phyloP scores from a whole-genome alignment of 2,797 vertebrate genomes.

The Scarus forsteni region DNA sequence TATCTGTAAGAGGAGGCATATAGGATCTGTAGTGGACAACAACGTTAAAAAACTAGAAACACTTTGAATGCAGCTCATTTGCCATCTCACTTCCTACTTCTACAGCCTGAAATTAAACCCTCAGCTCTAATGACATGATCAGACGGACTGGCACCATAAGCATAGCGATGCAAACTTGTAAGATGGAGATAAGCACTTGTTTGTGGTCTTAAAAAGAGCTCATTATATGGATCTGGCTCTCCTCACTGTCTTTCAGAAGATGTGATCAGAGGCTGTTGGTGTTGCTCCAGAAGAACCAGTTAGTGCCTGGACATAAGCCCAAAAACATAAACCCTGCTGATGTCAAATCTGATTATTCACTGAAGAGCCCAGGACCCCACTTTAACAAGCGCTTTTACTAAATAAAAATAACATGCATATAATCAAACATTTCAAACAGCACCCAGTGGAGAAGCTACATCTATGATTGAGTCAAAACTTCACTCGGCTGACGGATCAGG shows the following conservation, averaged over 20 bases:
- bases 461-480: slow-evolving; percentile 30
- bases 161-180: slow-evolving; percentile 11
- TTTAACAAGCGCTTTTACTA: too few relatives aligned
- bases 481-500: slow-evolving; percentile 47
- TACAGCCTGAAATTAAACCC: slow-evolving; percentile 11
- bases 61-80: too few relatives aligned
- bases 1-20: too few relatives aligned
- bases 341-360: slow-evolving; percentile 41
- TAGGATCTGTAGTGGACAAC: too few relatives aligned
- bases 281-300: slow-evolving; percentile 18
- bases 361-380: neutral
- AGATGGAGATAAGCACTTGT: slow-evolving; percentile 28
- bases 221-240: slow-evolving; percentile 26
- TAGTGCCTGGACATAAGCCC: slow-evolving; percentile 31
- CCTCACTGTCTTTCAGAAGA: slow-evolving; percentile 16
- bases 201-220: slow-evolving; percentile 38
- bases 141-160: slow-evolving; percentile 21
- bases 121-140: slow-evolving; percentile 24
- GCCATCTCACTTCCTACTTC: neutral
- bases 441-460: slow-evolving; percentile 3
- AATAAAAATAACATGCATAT: too few relatives aligned
- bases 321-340: slow-evolving; percentile 26
- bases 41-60: too few relatives aligned
- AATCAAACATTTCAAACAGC: neutral
- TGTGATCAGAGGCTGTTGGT: slow-evolving; percentile 39